Evolutionary conservation across 2,113 vertebrate species (phyloP).

Genomic region (Ceyx margarethae): DNA sequence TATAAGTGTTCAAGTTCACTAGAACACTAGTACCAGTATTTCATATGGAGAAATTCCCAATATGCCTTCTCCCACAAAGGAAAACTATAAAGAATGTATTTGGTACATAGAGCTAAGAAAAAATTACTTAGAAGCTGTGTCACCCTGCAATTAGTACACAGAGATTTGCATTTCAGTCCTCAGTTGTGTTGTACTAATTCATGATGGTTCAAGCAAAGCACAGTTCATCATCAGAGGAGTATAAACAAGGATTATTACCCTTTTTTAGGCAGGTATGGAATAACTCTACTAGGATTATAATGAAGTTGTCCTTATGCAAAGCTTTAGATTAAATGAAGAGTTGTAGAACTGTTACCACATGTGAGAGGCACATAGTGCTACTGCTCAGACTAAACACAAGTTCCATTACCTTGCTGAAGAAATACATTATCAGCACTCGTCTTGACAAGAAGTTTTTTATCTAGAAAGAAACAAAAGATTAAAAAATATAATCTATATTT

Average conservation of each 20-base stretch:
- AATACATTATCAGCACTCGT: constrained; percentile 92
- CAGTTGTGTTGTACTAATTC: background rate
- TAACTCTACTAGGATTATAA: background rate
- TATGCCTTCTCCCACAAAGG: background rate
- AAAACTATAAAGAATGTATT: background rate
- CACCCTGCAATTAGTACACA: background rate
- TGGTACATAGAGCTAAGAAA: background rate
- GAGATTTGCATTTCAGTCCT: background rate
- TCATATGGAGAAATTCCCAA: background rate
- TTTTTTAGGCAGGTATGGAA: background rate
- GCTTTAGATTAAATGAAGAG: background rate
- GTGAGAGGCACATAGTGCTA: background rate
- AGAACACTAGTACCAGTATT: background rate
- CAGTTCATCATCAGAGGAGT: background rate
- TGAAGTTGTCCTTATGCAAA: background rate
- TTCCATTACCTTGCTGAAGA: constrained; percentile 94
- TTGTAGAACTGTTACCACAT: background rate
- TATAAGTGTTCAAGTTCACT: background rate
- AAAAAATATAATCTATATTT: background rate
- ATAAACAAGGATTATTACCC: background rate
- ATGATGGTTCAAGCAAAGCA: background rate
- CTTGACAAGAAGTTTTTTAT: constrained; percentile 90
- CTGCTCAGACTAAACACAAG: background rate
- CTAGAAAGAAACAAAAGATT: constrained; percentile 71
- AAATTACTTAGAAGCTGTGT: background rate